Conservation (phyloP, 2,113 vertebrate genomes). For the Gallinago undulata region DNA sequence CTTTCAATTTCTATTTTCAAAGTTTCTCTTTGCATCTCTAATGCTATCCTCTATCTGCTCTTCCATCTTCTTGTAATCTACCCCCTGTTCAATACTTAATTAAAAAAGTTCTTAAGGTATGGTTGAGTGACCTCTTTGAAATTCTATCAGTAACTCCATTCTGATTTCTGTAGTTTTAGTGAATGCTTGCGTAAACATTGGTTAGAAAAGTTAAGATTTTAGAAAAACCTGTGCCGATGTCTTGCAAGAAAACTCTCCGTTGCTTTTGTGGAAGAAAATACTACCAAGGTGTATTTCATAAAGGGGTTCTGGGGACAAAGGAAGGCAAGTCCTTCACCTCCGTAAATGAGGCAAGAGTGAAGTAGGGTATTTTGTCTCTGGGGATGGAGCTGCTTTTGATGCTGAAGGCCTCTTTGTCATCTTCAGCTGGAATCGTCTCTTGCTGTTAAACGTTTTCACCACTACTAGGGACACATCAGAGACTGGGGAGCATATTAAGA, state of each 20-base stretch:
- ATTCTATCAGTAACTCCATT: neutral
- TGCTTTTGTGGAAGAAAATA: conserved; percentile 6
- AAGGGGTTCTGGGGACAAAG: neutral
- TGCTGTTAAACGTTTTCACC: neutral
- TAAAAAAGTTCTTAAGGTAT: conserved; percentile 14
- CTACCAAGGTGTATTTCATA: neutral
- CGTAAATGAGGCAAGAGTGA: conserved; percentile 8
- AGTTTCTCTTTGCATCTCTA: conserved; percentile 33
- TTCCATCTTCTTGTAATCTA: conserved; percentile 29
- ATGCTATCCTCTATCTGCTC: conserved; percentile 11
- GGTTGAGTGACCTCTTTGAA: conserved; percentile 27
- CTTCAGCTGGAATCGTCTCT: neutral
- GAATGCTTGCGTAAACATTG: neutral
- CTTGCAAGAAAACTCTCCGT: neutral
- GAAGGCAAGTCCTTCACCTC: neutral
- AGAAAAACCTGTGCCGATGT: neutral
- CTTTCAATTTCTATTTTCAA: conserved; percentile 30
- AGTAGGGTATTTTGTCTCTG: neutral
- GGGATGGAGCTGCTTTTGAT: conserved; percentile 6
- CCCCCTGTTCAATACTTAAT: conserved; percentile 44
- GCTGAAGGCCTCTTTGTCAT: neutral
- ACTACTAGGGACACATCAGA: neutral
- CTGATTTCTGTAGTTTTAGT: conserved; percentile 27
- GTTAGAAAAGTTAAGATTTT: conserved; percentile 25
- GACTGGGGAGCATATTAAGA: neutral